Conservation (phyloP, 2,113 vertebrate species). For the Amblyornis subalaris region DNA sequence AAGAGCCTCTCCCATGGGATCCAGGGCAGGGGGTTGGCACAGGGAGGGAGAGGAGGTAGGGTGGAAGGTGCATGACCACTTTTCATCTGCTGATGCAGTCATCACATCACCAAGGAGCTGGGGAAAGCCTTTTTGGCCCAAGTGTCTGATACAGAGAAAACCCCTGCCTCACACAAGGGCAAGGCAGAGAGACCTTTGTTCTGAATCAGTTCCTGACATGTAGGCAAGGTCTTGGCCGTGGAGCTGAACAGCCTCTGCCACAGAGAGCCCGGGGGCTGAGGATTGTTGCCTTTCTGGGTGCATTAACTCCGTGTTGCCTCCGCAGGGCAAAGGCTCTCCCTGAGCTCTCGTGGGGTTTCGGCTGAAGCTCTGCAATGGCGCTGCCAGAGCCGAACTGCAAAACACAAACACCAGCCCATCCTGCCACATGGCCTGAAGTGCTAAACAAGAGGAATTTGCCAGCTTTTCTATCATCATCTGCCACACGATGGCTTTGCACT, state of each 20-base stretch:
- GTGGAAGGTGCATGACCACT: not conserved
- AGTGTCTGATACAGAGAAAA: fast-evolving
- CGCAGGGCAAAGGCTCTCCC: fast-evolving
- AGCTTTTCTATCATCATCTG: not conserved
- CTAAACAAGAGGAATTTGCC: not conserved
- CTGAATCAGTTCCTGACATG: not conserved
- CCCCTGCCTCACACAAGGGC: not conserved
- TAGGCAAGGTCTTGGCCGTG: not conserved
- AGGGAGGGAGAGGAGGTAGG: not conserved
- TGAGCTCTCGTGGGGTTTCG: not conserved
- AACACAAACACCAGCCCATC: not conserved
- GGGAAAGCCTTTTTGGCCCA: not conserved
- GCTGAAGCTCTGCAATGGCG: not conserved
- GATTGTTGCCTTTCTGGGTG: not conserved
- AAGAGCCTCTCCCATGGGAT: fast-evolving
- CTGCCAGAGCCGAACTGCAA: not conserved
- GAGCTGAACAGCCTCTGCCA: not conserved
- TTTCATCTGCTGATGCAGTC: not conserved
- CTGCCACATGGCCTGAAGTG: not conserved
- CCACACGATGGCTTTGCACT: not conserved
- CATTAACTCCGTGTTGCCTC: not conserved
- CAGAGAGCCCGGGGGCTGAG: not conserved
- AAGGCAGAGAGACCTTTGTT: not conserved
- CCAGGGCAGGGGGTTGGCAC: not conserved
- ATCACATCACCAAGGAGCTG: not conserved